Base-by-base conservation (phyloP, 2,888 invertebrate genomes). In the Busseola fusca region DNA sequence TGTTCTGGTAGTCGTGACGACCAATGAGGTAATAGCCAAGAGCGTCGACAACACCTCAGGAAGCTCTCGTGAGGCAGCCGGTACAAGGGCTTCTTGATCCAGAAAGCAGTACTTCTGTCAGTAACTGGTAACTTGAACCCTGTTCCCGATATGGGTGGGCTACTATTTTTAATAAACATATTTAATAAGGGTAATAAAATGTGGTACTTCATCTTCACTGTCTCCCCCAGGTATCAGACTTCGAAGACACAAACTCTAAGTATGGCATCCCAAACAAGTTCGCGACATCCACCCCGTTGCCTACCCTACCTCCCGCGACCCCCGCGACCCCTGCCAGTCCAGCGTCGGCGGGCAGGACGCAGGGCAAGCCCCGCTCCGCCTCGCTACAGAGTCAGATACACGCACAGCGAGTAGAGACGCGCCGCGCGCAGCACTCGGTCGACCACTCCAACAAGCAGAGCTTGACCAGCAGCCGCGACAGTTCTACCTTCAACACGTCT, bases 181-280 rank as follows among this genome's bases (percentile, higher is more conserved):
- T 48, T n/a, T n/a, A n/a, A n/a, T 14, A n/a, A 52, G 6, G 25
- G 25, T 52, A 52, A 25, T 54, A 16, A 27, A 27, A 16, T 27
- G 3, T 14, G 27, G 16, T 16, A 14, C 25, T 27, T 3, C 21
- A 63, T 25, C 34, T 21, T 50, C 6, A 10, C 12, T 50, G 7
- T n/a, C 1, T 69, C 34, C 42, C 21, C 21, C 85, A 95, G 95
- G 92, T 95, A 0, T 95, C 95, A 42, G 94, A 95, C 68, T 94
- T 95, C 78, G 94, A 95, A 78, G 94, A 95, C 69, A 88, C 86
- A 0, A 91, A 87, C 76, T 91, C 92, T 0, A 95, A 94, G 64
- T 92, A 93, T 74, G 93, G 93, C 0, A 68, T 89, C 7, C 87
- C 83, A 16, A 45, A 74, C 14, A 90, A 89, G 0, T 72, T 92